phyloP scores from a whole-genome alignment of 2,797 vertebrate species.

The Enteromius viviparus region DNA sequence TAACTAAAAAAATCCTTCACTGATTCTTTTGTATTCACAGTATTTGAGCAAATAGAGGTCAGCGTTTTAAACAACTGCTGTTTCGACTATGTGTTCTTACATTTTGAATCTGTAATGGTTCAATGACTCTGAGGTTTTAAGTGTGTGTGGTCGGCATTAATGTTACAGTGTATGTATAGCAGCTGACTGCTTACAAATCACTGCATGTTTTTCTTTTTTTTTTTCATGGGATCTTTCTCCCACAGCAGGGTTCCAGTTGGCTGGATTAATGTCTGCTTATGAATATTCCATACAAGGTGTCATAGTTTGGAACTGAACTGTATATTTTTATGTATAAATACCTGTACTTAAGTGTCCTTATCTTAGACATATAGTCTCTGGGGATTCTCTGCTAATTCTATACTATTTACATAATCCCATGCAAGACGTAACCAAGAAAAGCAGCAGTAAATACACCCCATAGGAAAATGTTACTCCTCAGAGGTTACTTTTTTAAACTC shows the following conservation, averaged over 20 bases:
- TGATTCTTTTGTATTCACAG: background rate
- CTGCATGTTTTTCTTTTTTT: constrained; percentile 26
- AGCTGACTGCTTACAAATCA: constrained; percentile 49
- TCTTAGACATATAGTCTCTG: constrained; percentile 17
- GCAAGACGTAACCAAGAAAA: constrained; percentile 9
- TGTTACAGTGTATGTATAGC: constrained; percentile 33
- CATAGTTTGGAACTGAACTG: constrained; percentile 32
- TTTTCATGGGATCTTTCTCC: constrained; percentile 34
- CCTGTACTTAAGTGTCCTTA: constrained; percentile 17
- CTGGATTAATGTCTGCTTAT: constrained; percentile 48
- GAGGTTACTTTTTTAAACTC: background rate
- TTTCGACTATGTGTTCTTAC: constrained; percentile 1
- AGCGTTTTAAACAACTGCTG: background rate
- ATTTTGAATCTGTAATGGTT: constrained; percentile 32
- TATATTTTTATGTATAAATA: constrained; percentile 38
- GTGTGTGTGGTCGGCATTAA: constrained; percentile 26
- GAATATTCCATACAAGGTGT: constrained; percentile 45
- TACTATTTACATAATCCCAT: constrained; percentile 19
- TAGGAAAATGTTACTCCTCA: background rate
- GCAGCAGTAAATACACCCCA: background rate
- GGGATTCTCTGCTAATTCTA: constrained; percentile 11
- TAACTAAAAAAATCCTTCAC: background rate
- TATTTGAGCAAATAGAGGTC: background rate
- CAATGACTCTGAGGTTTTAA: constrained; percentile 34
- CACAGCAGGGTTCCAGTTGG: constrained; percentile 44